Conservation (phyloP, 2,113 vertebrate genomes). For the Haliaeetus leucogaster region DNA sequence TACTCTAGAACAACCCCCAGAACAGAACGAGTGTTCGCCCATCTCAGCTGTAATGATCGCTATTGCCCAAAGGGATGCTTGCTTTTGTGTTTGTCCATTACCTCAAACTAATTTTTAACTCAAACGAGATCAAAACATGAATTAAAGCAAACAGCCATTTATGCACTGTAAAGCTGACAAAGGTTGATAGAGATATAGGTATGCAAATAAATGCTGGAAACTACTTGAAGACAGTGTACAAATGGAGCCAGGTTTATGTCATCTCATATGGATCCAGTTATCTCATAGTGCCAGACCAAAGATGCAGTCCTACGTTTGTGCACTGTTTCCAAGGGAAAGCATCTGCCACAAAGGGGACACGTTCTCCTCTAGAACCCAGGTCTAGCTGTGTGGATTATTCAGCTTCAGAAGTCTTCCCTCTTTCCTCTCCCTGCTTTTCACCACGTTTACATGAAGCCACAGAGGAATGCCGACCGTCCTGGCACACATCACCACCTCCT, state of each 20-base stretch:
- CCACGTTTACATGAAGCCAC: not conserved
- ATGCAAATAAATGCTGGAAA: not conserved
- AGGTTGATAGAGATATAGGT: not conserved
- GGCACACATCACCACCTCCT: not conserved
- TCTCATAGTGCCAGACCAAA: not conserved
- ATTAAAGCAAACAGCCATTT: not conserved
- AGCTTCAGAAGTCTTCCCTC: not conserved
- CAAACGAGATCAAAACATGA: not conserved
- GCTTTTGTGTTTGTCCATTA: not conserved
- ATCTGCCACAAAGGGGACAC: not conserved
- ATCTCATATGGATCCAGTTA: accelerated
- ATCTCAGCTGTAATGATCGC: not conserved
- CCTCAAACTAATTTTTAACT: not conserved
- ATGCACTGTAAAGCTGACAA: not conserved
- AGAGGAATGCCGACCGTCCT: not conserved
- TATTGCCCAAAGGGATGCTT: not conserved
- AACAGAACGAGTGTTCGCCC: not conserved
- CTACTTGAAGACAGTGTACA: not conserved
- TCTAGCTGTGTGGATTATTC: not conserved
- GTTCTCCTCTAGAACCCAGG: not conserved
- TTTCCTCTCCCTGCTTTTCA: not conserved
- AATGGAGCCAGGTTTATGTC: not conserved
- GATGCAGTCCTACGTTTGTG: not conserved
- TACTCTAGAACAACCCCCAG: not conserved
- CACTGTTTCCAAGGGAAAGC: not conserved